Conservation (phyloP, 1,140 invertebrate species). For the Oreohelix idahoensis region DNA sequence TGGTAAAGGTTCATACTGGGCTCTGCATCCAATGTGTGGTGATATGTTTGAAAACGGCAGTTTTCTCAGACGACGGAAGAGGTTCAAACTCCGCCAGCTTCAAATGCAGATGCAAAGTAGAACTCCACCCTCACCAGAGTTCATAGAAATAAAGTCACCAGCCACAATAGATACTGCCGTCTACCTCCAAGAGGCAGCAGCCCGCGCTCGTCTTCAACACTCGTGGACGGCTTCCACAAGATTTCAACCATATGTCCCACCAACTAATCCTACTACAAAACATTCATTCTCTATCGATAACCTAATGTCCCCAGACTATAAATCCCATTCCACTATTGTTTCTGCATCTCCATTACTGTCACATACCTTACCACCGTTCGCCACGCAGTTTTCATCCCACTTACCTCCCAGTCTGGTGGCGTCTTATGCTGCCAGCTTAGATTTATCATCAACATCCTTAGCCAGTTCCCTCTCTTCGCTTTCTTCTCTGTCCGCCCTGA, state of each 20-base stretch:
- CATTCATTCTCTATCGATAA: slow-evolving; percentile 85
- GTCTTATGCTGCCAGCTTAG: slow-evolving; percentile 37
- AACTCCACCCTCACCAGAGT: slow-evolving; percentile 36
- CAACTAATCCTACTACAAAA: slow-evolving; percentile 53
- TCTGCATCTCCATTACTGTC: slow-evolving; percentile 17
- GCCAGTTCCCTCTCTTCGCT: slow-evolving; percentile 32
- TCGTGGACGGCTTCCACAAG: slow-evolving; percentile 43
- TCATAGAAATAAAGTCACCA: slow-evolving; percentile 28
- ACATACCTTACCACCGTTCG: slow-evolving; percentile 18
- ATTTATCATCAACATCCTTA: slow-evolving; percentile 33
- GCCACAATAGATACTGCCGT: slow-evolving; percentile 3
- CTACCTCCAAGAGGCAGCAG: slow-evolving; percentile 48
- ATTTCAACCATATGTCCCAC: slow-evolving; percentile 49
- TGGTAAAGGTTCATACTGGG: slow-evolving; percentile 75
- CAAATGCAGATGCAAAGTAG: slow-evolving; percentile 37
- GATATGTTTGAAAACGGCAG: slow-evolving; percentile 88
- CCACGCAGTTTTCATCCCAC: slow-evolving; percentile 1
- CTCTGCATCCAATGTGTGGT: slow-evolving; percentile 73
- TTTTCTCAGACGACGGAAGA: slow-evolving; percentile 85
- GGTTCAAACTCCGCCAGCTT: slow-evolving; percentile 80
- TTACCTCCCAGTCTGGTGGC: slow-evolving; percentile 38
- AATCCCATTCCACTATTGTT: slow-evolving; percentile 42
- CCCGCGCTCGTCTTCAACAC: slow-evolving; percentile 53
- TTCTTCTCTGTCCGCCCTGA: slow-evolving; percentile 38
- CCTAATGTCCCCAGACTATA: slow-evolving; percentile 78